phyloP scores from a whole-genome alignment of 2,797 vertebrate genomes.

The Characodon lateralis region DNA sequence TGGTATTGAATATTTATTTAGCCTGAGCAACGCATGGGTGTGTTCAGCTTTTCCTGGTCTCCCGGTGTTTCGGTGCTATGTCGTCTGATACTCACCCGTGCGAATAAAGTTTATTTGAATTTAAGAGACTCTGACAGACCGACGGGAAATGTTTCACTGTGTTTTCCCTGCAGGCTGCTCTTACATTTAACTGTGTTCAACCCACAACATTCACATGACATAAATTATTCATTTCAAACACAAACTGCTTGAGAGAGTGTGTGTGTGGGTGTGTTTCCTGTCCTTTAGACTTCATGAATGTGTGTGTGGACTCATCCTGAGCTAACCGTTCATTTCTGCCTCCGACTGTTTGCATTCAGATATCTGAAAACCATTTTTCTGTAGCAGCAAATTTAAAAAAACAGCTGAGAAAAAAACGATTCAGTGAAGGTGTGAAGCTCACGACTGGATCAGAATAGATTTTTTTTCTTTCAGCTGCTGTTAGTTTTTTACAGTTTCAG shows the following conservation, averaged over 20 bases:
- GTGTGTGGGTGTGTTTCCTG: slow-evolving; percentile 3
- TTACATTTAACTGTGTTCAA: slow-evolving; percentile 68
- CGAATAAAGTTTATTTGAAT: slow-evolving; percentile 38
- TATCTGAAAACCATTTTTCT: neutral
- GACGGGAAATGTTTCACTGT: slow-evolving; percentile 46
- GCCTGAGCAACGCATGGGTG: neutral
- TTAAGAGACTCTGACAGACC: slow-evolving; percentile 34
- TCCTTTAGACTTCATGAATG: slow-evolving; percentile 7
- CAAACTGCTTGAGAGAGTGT: slow-evolving; percentile 18
- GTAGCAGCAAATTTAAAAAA: slow-evolving; percentile 24
- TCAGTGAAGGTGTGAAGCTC: neutral
- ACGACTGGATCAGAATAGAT: slow-evolving; percentile 9
- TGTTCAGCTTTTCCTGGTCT: neutral
- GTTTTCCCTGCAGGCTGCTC: slow-evolving; percentile 65
- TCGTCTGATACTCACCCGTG: slow-evolving; percentile 18
- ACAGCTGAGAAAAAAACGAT: slow-evolving; percentile 5
- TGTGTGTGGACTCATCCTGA: slow-evolving; percentile 18
- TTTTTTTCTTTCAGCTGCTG: slow-evolving; percentile 2
- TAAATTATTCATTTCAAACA: slow-evolving; percentile 68
- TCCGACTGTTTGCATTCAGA: slow-evolving; percentile 13
- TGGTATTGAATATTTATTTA: neutral
- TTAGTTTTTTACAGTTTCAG: neutral
- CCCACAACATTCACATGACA: slow-evolving; percentile 65
- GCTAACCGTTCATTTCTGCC: slow-evolving; percentile 30
- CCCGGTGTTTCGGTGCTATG: neutral